Percentiles rank a stretch among this genome's conserved stretches.
phyloP scores from a whole-genome alignment of 92 coral and sea anemone species.

The Paramuricea clavata region DNA sequence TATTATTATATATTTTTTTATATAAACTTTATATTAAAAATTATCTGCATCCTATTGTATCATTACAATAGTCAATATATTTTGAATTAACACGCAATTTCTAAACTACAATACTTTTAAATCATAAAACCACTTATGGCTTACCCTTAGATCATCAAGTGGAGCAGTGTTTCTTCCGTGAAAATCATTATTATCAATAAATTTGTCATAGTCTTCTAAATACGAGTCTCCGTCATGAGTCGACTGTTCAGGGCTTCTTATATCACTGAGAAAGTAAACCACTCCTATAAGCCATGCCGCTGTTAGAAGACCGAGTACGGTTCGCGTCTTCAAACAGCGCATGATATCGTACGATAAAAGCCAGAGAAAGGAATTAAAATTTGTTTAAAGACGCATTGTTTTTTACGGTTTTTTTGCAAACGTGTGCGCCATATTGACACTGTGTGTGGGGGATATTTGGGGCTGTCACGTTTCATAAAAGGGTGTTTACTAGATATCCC shows the following conservation, averaged over 20 bases:
- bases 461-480: neutral
- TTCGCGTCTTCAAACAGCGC: conserved; percentile 50
- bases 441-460: neutral
- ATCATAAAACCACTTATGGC: neutral
- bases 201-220: conserved; percentile 20
- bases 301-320: conserved; percentile 30
- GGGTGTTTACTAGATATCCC: neutral
- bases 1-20: too few species aligned
- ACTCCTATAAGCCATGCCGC: conserved; percentile 90
- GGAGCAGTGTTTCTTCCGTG: neutral
- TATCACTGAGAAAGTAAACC: conserved; percentile 74
- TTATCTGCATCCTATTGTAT: too few species aligned
- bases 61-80: too few species aligned
- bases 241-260: neutral
- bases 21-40: too few species aligned
- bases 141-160: neutral
- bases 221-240: neutral
- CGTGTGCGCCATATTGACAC: conserved; percentile 19
- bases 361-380: neutral
- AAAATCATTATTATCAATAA: neutral
- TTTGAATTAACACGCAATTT: neutral
- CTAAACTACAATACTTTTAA: neutral
- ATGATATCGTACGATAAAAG: neutral
- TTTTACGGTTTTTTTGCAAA: neutral
- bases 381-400: conserved; percentile 1